phyloP scores from a whole-genome alignment of 2,888 invertebrate species.

The Poecilus cupreus region DNA sequence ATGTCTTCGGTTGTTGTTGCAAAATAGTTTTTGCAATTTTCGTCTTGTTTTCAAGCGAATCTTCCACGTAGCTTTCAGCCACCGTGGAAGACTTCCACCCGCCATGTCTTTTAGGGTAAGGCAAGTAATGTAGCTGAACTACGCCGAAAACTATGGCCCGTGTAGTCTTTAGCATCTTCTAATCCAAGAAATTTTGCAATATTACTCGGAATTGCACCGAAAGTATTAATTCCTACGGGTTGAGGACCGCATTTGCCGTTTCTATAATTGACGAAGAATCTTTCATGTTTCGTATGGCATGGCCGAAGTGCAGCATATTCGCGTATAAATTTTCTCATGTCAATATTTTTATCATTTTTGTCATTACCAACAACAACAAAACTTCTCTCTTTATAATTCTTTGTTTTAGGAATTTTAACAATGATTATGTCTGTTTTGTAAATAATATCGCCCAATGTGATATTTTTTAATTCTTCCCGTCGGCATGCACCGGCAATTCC shows the following conservation, averaged over 20 bases:
- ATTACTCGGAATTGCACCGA: not conserved
- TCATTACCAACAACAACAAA: not conserved
- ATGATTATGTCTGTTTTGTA: not conserved
- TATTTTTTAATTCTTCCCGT: slow-evolving; percentile 72
- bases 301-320: not conserved
- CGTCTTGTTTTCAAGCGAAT: slow-evolving; percentile 53
- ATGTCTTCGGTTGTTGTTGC: too few species aligned
- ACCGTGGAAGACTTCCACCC: slow-evolving; percentile 60
- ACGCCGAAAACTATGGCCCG: slow-evolving; percentile 63
- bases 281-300: not conserved
- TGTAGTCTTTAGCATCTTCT: slow-evolving; percentile 57
- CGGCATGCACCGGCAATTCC: slow-evolving; percentile 72
- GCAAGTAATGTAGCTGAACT: slow-evolving; percentile 63
- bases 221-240: not conserved
- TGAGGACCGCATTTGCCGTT: not conserved
- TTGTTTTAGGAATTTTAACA: not conserved
- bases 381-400: not conserved
- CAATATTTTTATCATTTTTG: not conserved
- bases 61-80: slow-evolving; percentile 62
- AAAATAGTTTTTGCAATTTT: slow-evolving; percentile 60
- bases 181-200: not conserved
- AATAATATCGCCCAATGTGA: slow-evolving; percentile 62
- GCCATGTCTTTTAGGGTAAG: slow-evolving; percentile 62
- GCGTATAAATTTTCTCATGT: not conserved
- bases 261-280: not conserved